These are phyloP conservation scores for Forpus xanthops DNA, from an alignment of 2,797 vertebrate genomes.

Conservation along the genomic window DNA sequence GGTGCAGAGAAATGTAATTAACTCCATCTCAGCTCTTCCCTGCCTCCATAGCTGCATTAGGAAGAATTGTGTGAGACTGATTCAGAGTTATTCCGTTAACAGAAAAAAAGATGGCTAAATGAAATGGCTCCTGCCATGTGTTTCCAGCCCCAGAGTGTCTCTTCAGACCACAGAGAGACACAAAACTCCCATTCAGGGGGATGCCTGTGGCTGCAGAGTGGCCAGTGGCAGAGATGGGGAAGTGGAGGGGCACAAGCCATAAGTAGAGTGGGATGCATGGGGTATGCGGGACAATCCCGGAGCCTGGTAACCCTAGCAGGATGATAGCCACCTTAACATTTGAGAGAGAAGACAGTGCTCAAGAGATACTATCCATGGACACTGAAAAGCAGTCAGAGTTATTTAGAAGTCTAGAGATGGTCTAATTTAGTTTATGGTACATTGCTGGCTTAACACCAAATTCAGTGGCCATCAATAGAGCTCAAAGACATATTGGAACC, in stretches of 20 bases:
- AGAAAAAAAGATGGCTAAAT: not conserved
- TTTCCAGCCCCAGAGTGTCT: not conserved
- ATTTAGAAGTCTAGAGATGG: not conserved
- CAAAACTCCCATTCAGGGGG: not conserved
- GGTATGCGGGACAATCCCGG: fast-evolving
- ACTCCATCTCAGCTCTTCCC: not conserved
- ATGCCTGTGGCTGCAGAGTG: not conserved
- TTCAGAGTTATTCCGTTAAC: not conserved
- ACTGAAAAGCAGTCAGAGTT: not conserved
- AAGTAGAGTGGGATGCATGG: fast-evolving
- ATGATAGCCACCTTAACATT: not conserved
- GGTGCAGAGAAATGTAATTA: not conserved
- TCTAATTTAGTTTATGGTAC: not conserved
- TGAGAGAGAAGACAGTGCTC: not conserved
- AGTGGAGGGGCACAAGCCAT: fast-evolving
- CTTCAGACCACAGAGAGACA: not conserved
- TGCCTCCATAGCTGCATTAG: not conserved
- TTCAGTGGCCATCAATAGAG: not conserved
- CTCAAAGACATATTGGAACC: not conserved
- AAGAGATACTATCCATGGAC: too few relatives aligned
- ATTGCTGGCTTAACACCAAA: not conserved
- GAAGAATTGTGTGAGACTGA: not conserved
- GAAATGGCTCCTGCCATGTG: not conserved
- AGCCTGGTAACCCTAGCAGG: fast-evolving
- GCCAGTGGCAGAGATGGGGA: not conserved